A percentile compares a stretch with the other conserved stretches of the same genome.
Conservation (phyloP, 2,113 vertebrate genomes). For the Onychorhynchus coronatus region DNA sequence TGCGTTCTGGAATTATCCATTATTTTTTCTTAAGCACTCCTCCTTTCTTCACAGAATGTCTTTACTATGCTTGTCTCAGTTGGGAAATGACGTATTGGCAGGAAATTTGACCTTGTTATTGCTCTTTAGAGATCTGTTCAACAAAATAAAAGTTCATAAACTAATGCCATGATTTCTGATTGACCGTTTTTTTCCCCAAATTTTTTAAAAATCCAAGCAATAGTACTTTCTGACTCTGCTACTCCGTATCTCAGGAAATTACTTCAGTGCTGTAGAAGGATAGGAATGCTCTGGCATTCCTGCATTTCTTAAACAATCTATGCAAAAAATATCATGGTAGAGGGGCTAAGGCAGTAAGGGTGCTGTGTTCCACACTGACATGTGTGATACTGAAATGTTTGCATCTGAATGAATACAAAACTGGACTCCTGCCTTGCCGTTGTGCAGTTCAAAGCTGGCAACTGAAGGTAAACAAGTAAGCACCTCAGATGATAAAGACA, state of each 20-base stretch:
- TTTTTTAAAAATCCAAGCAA: background rate
- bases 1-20: background rate
- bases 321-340: background rate
- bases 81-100: background rate
- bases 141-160: background rate
- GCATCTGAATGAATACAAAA: background rate
- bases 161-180: background rate
- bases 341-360: background rate
- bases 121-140: background rate
- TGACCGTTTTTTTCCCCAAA: rapidly evolving
- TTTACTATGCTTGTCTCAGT: background rate
- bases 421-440: background rate
- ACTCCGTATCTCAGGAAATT: background rate
- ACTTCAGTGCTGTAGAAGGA: background rate
- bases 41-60: background rate
- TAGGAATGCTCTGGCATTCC: background rate
- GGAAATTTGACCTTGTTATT: background rate
- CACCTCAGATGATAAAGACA: background rate
- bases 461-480: background rate
- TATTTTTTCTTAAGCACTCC: background rate
- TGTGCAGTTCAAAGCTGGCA: background rate
- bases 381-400: too few species aligned
- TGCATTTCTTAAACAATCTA: background rate
- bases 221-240: background rate
- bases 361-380: background rate